Evolutionary conservation across 2,888 invertebrate genomes (phyloP), one percentile per base, ranked within the genome.

Genomic region (Dicycla oo): DNA sequence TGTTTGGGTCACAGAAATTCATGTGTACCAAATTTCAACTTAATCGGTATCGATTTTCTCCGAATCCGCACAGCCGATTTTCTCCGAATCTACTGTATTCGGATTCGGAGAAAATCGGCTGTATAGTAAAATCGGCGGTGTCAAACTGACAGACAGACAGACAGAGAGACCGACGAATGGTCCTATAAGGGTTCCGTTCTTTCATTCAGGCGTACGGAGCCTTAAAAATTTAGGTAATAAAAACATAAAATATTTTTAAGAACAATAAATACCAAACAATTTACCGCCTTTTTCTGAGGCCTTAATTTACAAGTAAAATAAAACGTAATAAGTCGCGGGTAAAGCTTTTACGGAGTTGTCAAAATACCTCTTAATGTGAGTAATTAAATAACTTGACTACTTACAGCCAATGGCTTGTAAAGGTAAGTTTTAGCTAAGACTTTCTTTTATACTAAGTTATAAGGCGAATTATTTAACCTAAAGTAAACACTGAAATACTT

Each of bases 321-420:
- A 76, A 58, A 58, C 26, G 13, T 43, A 62, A 51, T 61, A 74
- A 56, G 56, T 51, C 8, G 38, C 13, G 18, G 23, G 58, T 30
- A 57, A 75, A 64, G 57, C 75, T 75, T 75, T 75, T 47, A 80
- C 65, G 34, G 57, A 76, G 53, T 81, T 81, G 58, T 76, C 81
- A 67, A 76, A 76, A 76, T 54, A 67, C 47, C 43, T 81, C 58
- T 75, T 54, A 74, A 80, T 74, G 75, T 63, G 74, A 11, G 53
- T 75, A 75, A 75, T 75, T 75, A 64, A 76, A 76, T 76, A 67
- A 81, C 82, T 76, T 61, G 26, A 40, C 60, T 68, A 56, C 77
- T 81, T 68, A 58, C 49, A 61, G 51, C 51, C 69, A 68, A 76
- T 76, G 77, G 76, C 30, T 67, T 76, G 49, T 56, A 67, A 81